Percentiles rank a stretch among this genome's conserved stretches.
phyloP scores from a whole-genome alignment of 2,888 invertebrate genomes.

The Ennomos fuscantarius region DNA sequence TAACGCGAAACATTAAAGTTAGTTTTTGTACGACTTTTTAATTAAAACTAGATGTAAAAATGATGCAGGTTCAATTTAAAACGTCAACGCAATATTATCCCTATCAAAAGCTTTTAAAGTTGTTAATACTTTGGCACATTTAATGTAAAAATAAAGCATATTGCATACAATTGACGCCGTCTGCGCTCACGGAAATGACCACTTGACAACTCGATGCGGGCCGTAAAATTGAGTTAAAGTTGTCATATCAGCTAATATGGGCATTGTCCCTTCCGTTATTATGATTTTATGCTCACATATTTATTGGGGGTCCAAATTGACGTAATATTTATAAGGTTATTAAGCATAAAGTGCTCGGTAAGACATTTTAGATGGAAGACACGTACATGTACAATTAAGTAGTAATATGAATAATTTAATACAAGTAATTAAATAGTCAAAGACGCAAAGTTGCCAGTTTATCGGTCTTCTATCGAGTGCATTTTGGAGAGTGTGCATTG shows the following conservation, averaged over 20 bases:
- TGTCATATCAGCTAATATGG: slow-evolving; percentile 21
- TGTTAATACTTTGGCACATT: slow-evolving; percentile 10
- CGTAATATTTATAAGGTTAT: neutral
- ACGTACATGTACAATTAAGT: too few relatives aligned
- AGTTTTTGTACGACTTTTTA: slow-evolving; percentile 6
- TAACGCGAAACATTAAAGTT: slow-evolving; percentile 7
- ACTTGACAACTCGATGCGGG: slow-evolving; percentile 70
- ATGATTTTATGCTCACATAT: slow-evolving; percentile 9
- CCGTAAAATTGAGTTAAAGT: slow-evolving; percentile 17
- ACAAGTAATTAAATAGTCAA: too few relatives aligned
- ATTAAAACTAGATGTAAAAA: slow-evolving; percentile 41
- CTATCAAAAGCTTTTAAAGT: slow-evolving; percentile 11
- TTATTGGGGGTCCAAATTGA: neutral
- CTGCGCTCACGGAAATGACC: slow-evolving; percentile 64
- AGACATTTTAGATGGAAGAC: too few relatives aligned
- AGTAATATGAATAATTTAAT: too few relatives aligned
- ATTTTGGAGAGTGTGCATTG: too few relatives aligned
- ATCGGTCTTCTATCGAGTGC: too few relatives aligned
- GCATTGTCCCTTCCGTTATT: slow-evolving; percentile 12
- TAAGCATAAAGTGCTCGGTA: neutral
- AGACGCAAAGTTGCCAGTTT: too few relatives aligned
- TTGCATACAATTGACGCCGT: slow-evolving; percentile 63
- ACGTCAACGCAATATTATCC: slow-evolving; percentile 24
- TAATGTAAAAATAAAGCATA: slow-evolving; percentile 55
- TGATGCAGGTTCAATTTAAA: slow-evolving; percentile 44